Evolutionary conservation across 2,113 vertebrate species (phyloP), one percentile per base, ranked within the genome.

Genomic region (Triplophysa tibetana): DNA sequence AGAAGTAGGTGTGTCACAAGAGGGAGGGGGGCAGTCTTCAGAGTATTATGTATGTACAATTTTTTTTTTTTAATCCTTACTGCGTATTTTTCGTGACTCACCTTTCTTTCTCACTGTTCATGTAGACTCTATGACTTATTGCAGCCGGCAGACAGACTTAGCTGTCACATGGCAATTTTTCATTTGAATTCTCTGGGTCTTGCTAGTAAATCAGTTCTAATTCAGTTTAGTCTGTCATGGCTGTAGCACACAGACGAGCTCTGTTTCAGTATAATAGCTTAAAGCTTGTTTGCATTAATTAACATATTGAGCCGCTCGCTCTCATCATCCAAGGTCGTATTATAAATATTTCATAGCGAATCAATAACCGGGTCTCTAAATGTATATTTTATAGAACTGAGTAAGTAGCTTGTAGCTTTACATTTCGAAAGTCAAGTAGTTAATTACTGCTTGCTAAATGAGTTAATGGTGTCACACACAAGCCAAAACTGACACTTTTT

Each of bases 151-250:
- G 14, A 80, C 6, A 8, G 48, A 75, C 24, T 66, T 14, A 48
- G 16, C 68, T 60, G n/a, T 73, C 29, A 73, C 70, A 41, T 73
- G 29, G 3, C 33, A 60, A 73, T 60, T 60, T 43, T 73, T 60
- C 29, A 19, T 60, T 19, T 72, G 33, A 58, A 60, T 60, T 43
- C 7, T 73, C n/a, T 73, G 54, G 11, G 21, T 73, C 33, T 23
- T 0, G 33, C 13, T 1, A 43, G 54, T 19, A 60, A 19, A 60
- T 21, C 54, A 58, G 19, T 21, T 58, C 29, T 29, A 29, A 29
- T 29, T 29, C 29, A 29, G 29, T 29, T 29, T 3, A 29, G 29
- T 29, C 29, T 29, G n/a, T 60, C 33, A 43, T 73, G 61, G 70
- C 54, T 60, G 54, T 72, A 54, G 14, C 7, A 60, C 70, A 73